Percentiles rank a stretch among this genome's conserved stretches.
Conservation (phyloP, 64 coral and sea anemone species). For the Montipora sp. region DNA sequence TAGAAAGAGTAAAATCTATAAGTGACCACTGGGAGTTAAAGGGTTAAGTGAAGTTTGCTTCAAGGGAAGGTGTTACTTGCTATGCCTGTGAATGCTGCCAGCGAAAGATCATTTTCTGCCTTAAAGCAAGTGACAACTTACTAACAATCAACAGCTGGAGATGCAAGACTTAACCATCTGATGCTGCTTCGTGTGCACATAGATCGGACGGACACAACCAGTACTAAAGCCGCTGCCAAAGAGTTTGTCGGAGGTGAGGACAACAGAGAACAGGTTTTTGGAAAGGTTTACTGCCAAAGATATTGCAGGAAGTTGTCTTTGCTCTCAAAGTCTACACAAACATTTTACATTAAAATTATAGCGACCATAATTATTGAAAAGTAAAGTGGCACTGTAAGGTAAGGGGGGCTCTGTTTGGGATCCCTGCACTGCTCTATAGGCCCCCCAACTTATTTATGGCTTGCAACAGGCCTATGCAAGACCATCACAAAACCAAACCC, state of each 20-base stretch:
- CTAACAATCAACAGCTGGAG: conserved; percentile 63
- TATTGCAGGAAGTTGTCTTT: conserved; percentile 29
- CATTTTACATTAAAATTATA: not conserved
- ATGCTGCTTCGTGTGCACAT: conserved; percentile 58
- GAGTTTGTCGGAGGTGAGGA: conserved; percentile 61
- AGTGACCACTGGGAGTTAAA: too few relatives aligned
- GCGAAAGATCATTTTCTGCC: conserved; percentile 69
- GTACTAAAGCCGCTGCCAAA: conserved; percentile 38
- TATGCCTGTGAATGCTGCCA: conserved; percentile 58
- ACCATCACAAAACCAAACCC: too few relatives aligned
- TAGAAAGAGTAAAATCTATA: too few relatives aligned
- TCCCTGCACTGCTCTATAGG: too few relatives aligned
- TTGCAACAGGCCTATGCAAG: not conserved
- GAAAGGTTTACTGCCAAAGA: conserved; percentile 52
- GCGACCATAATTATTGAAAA: too few relatives aligned
- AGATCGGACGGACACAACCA: conserved; percentile 64
- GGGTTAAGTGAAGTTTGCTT: conserved; percentile 39
- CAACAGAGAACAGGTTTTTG: conserved; percentile 61
- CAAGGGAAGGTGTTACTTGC: conserved; percentile 38
- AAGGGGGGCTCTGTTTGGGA: not conserved
- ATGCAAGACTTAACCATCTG: conserved; percentile 51
- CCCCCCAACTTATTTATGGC: too few relatives aligned
- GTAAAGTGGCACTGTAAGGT: not conserved
- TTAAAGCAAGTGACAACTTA: conserved; percentile 69
- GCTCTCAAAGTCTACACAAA: too few relatives aligned